Base-by-base conservation (phyloP, 1,140 invertebrate species). In the Wiebesia pumilae region DNA sequence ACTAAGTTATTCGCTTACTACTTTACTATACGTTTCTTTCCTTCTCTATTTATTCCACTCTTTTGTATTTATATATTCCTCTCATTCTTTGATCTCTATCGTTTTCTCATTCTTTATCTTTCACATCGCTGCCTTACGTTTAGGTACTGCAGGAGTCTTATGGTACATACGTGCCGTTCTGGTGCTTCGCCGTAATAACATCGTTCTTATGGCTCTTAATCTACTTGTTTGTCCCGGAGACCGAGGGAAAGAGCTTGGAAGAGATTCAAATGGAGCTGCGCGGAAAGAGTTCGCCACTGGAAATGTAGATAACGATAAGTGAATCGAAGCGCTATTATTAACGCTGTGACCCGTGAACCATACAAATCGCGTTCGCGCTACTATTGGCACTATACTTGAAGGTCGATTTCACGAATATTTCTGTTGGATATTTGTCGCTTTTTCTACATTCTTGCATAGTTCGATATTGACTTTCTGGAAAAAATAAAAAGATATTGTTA, bases 241-340 rank as follows among this genome's bases (percentile, higher is more conserved):
- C 96, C 7, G 96, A 96, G 90, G 95, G 95, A n/a, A 95, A 94
- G 88, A 94, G 90, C 58, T 91, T 96, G 85, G 95, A 96, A 87
- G 95, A 96, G 90, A 95, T 96, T 89, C 91, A 94, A 83, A 88
- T 91, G 75, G 91, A 92, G 88, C 87, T 94, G n/a, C 87, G 88
- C 69, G 84, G 87, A 75, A 89, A 91, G 62, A 73, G 87, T 35
- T 81, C 80, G 86, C 16, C 69, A 75, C 62, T 19, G 40, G 71
- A 89, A 67, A 75, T 84, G 38, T 62, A 51, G 40, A 30, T 0
- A n/a, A 78, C 43, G 54, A 77, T 89, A 81, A 87, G 67, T 67
- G 71, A 87, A 83, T 81, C 69, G 79, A 86, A 81, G 54, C 21
- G 69, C 90, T 65, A 75, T 65, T 87, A 87, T 83, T 87, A 87